A percentile compares a stretch with the other conserved stretches of the same genome.
phyloP scores from a whole-genome alignment of 2,888 invertebrate genomes.

The Lepidocyrtoides sp. region DNA sequence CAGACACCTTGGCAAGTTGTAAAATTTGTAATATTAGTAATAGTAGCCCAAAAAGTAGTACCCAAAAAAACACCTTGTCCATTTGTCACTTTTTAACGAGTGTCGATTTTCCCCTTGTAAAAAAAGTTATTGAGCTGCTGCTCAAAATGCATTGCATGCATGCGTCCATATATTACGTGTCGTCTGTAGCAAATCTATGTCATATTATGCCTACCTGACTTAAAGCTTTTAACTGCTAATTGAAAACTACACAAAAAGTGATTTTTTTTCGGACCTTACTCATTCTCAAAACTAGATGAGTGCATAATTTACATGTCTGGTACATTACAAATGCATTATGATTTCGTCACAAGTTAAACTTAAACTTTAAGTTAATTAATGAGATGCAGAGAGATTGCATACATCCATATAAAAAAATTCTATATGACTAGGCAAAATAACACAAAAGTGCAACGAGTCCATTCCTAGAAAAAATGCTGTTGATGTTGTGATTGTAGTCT shows the following conservation, averaged over 20 bases:
- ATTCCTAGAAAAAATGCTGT: too few relatives aligned
- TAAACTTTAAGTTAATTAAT: too few relatives aligned
- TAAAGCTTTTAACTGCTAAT: neutral
- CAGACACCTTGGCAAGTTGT: neutral
- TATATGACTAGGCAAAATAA: neutral
- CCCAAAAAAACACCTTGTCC: neutral
- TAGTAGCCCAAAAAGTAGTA: neutral
- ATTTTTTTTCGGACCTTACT: neutral
- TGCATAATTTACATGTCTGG: neutral
- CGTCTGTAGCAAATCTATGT: too few relatives aligned
- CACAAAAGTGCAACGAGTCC: neutral
- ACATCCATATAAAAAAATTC: neutral
- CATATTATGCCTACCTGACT: neutral
- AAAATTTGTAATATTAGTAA: neutral
- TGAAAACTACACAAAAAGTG: neutral
- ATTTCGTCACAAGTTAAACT: too few relatives aligned
- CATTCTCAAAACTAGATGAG: neutral
- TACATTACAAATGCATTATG: too few relatives aligned
- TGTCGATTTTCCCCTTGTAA: neutral
- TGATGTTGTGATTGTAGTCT: too few relatives aligned
- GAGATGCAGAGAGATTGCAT: neutral
- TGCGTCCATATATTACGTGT: neutral
- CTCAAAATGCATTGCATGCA: neutral
- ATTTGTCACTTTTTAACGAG: constrained; percentile 8
- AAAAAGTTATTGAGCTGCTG: neutral